Base-by-base conservation (phyloP, 2,888 invertebrate species). In the Drosophila ezoana region DNA sequence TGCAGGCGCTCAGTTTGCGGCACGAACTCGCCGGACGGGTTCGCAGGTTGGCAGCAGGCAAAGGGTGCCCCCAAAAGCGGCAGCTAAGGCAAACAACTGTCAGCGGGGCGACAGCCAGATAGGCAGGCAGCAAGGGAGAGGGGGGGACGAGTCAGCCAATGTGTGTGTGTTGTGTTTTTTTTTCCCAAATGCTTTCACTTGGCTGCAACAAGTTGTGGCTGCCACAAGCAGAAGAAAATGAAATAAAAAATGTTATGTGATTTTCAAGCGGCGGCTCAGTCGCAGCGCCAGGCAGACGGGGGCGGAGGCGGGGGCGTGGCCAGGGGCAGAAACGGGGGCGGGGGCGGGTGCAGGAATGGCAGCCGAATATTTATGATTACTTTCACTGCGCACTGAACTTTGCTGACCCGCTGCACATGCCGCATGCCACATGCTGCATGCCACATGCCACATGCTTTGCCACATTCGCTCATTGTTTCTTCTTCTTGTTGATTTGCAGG, bases 401-500 rank as follows among this genome's bases (percentile, higher is more conserved):
- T 45, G 32, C 52, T 80, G 84, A 83, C 81, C 84, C 40, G 73
- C 47, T 41, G 40, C 58, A 20, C 61, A 45, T 72, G 65, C 53
- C 51, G 38, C 43, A 43, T 63, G 51, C 66, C 20, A 11, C 41
- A 49, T 40, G 38, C 52, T 16, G n/a, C 41, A 53, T 38, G 23
- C 32, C 1, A 16, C 28, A 16, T 33, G 47, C 43, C 11, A 14
- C 49, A 49, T n/a, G n/a, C n/a, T 23, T 23, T 28, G 28, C 28
- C 28, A 28, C 49, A 51, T 20, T 49, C 37, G 49, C 35, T 40
- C 14, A 40, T 52, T 52, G 52, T 38, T 13, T 40, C 49, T 37
- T 18, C 14, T 48, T 9, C 40, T 43, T 0, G 2, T 6, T n/a
- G 38, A 6, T 18, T 44, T 40, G 4, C 71, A 97, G 97, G 96